These are phyloP conservation scores for Heliothis subflexa DNA, from an alignment of 1,140 invertebrate species.

Conservation along the genomic window DNA sequence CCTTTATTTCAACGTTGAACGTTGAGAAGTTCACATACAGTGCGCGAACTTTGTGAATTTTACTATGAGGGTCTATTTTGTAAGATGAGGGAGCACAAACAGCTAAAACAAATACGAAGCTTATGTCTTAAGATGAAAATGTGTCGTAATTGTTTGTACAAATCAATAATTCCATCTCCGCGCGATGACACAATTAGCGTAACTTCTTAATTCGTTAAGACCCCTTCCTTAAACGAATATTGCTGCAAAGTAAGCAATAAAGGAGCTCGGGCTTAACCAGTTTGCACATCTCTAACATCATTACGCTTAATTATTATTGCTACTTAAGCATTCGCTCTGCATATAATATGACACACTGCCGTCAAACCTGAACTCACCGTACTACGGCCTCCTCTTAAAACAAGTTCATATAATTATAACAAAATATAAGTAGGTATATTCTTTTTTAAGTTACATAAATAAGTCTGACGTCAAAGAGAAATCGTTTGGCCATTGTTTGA, in stretches of 20 bases:
- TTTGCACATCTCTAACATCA: conserved; percentile 76
- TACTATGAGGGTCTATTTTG: neutral
- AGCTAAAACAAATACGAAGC: neutral
- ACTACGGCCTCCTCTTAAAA: neutral
- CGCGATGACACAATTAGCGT: conserved; percentile 62
- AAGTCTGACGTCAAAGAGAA: conserved; percentile 25
- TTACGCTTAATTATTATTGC: conserved; percentile 80
- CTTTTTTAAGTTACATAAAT: neutral
- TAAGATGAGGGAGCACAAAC: neutral
- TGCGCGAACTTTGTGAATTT: conserved; percentile 13
- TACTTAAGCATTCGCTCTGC: conserved; percentile 64
- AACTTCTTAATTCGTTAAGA: conserved; percentile 73
- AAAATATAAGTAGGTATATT: neutral
- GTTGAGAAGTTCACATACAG: conserved; percentile 11
- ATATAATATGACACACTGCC: conserved; percentile 37
- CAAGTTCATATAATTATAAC: neutral
- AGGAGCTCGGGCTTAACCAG: conserved; percentile 71
- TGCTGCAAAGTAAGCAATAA: conserved; percentile 76
- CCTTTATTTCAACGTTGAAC: conserved; percentile 32
- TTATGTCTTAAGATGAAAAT: conserved; percentile 35
- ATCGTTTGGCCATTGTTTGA: conserved; percentile 21
- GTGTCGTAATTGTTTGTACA: conserved; percentile 46
- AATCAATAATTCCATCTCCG: conserved; percentile 49
- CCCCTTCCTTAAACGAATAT: conserved; percentile 72
- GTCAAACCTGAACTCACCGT: neutral